Base-by-base conservation (phyloP, 1,140 invertebrate species). In the Brachionus paranguensis region DNA sequence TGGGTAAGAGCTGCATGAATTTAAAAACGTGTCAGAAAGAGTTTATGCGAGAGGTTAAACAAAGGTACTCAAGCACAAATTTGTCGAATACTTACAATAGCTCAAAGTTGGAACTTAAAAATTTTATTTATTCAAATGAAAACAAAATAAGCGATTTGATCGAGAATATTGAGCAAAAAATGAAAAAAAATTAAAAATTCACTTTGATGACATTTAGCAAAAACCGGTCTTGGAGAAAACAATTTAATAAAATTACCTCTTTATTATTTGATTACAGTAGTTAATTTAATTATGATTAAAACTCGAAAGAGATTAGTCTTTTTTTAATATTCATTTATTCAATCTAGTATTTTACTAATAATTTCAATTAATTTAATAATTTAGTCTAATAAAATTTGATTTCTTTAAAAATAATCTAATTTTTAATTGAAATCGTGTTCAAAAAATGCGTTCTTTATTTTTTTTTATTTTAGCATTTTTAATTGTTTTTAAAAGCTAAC, bases 111-210 rank as follows among this genome's bases (percentile, higher is more conserved):
- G 72, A 76, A n/a, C 20, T 76, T 27, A 76, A 76, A 50, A 50
- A 33, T 33, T 50, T 53, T 50, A 76, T 76, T 50, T 50, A 76
- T 50, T 20, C 41, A 14, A 76, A 76, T 76, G 72, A 76, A 33
- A 76, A 76, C 14, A 76, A 76, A 50, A 76, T 76, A 11, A 76
- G 72, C 14, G 72, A 76, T 50, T 50, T 76, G n/a, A 76, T 76
- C 45, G 72, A 76, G 27, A 76, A 76, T 53, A 37, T 76, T 37
- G 72, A 76, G 24, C 41, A 29, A 37, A 76, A 76, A 76, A 76
- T 76, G 72, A 76, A 76, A 76, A 76, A 76, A 29, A 50, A 72
- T 72, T 72, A 72, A 72, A 7, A 60, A 60, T 53, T n/a, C 53
- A 24, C 20, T 24, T 60, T 60, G 10, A 60, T 60, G 8, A 33